Conservation (phyloP, 2,888 invertebrate species). For the Cantharis nigra region DNA sequence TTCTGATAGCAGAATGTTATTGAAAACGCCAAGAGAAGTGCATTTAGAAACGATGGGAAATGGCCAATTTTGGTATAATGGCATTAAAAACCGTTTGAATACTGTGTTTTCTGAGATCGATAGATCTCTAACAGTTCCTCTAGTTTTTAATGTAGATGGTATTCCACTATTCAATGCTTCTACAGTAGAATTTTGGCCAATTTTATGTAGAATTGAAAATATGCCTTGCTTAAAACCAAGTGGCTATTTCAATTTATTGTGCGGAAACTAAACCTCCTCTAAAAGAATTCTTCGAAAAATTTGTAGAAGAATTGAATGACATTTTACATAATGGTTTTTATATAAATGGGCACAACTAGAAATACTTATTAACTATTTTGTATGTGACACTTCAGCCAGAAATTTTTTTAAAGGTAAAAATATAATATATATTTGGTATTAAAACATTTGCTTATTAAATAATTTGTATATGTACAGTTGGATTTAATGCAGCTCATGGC, state of each 20-base stretch:
- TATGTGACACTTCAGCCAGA: too few species aligned
- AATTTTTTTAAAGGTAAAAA: too few species aligned
- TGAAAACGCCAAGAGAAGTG: neutral
- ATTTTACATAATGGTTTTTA: too few species aligned
- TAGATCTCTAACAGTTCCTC: neutral
- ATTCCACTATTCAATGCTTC: constrained; percentile 23
- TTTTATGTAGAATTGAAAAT: constrained; percentile 24
- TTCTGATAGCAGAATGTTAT: neutral
- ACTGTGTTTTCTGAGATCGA: neutral
- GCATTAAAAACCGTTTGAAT: neutral
- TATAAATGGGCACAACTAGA: too few species aligned
- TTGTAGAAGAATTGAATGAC: too few species aligned
- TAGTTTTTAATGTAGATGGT: constrained; percentile 30
- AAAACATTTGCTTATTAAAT: too few species aligned
- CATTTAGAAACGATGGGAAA: neutral
- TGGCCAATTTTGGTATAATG: neutral
- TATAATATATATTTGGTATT: too few species aligned
- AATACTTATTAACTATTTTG: too few species aligned
- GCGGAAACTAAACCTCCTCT: constrained; percentile 32
- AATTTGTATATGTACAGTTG: too few species aligned
- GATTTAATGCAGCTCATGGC: too few species aligned
- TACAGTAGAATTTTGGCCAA: constrained; percentile 32
- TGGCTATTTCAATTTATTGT: constrained; percentile 30
- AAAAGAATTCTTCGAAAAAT: neutral
- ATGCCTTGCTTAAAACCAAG: constrained; percentile 25